Percentiles rank a stretch among this genome's conserved stretches.
phyloP scores from a whole-genome alignment of 1,140 invertebrate genomes.

The Cydia fagiglandana region DNA sequence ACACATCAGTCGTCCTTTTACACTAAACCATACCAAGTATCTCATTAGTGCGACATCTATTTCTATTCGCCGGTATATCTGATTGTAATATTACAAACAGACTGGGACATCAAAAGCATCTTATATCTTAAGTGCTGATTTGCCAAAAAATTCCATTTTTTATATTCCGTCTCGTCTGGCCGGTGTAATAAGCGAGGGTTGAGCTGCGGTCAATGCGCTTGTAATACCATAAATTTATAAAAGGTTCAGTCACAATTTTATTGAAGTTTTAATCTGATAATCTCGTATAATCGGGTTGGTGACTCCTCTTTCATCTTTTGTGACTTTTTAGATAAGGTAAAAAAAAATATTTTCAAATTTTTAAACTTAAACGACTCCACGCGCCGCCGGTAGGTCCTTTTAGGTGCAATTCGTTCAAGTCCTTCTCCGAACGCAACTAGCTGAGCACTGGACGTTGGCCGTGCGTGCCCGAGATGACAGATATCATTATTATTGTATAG shows the following conservation, averaged over 20 bases:
- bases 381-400: too few relatives aligned
- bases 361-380: too few relatives aligned
- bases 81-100: not conserved
- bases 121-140: conserved; percentile 1
- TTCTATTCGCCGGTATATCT: not conserved
- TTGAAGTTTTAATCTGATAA: not conserved
- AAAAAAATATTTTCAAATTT: too few relatives aligned
- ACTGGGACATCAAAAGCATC: not conserved
- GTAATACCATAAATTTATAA: not conserved
- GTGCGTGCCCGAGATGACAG: too few relatives aligned
- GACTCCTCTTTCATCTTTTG: not conserved
- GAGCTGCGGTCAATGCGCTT: not conserved
- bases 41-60: not conserved
- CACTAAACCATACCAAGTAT: too few relatives aligned
- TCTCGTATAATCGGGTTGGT: not conserved
- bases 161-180: not conserved
- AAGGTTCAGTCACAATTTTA: not conserved
- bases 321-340: not conserved
- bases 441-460: too few relatives aligned
- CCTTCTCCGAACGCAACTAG: too few relatives aligned
- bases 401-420: too few relatives aligned
- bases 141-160: not conserved
- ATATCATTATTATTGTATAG: too few relatives aligned
- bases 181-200: not conserved
- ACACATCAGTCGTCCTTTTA: too few relatives aligned